phyloP scores from a whole-genome alignment of 2,888 invertebrate species.

The Ferrisia virgata region DNA sequence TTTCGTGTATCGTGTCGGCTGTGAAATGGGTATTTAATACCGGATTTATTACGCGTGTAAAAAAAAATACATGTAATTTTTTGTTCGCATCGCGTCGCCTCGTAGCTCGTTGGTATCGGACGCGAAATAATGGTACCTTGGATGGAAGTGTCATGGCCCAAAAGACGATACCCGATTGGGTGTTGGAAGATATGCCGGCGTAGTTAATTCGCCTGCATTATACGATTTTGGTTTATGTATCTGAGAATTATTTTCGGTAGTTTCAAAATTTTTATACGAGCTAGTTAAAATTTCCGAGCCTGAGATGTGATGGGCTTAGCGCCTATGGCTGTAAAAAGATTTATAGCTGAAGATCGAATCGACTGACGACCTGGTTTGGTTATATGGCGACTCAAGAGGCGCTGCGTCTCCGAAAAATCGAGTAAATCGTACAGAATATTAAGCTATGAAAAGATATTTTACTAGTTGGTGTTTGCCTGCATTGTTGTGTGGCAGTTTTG shows the following conservation, averaged over 20 bases:
- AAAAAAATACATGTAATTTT: not conserved
- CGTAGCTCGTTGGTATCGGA: not conserved
- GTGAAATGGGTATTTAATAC: conserved; percentile 22
- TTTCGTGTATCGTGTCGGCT: not conserved
- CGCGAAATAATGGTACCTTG: not conserved
- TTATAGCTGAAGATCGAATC: not conserved
- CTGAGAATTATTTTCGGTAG: conserved; percentile 2
- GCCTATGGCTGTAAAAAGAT: not conserved
- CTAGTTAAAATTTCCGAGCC: not conserved
- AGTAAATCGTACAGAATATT: too few relatives aligned
- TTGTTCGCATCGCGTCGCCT: not conserved
- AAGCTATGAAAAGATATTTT: too few relatives aligned
- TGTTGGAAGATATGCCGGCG: not conserved
- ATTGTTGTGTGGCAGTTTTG: too few relatives aligned
- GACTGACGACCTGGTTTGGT: not conserved
- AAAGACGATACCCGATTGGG: not conserved
- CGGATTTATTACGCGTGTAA: not conserved
- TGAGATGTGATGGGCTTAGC: not conserved
- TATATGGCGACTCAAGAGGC: not conserved
- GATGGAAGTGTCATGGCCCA: not conserved
- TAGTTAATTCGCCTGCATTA: not conserved
- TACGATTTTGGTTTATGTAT: not conserved
- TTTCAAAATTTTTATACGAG: not conserved
- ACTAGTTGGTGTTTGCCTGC: too few relatives aligned
- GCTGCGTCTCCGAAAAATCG: not conserved